Evolutionary conservation across 2,888 invertebrate species (phyloP), one percentile per base, ranked within the genome.

Genomic region (Nomada ruficornis): DNA sequence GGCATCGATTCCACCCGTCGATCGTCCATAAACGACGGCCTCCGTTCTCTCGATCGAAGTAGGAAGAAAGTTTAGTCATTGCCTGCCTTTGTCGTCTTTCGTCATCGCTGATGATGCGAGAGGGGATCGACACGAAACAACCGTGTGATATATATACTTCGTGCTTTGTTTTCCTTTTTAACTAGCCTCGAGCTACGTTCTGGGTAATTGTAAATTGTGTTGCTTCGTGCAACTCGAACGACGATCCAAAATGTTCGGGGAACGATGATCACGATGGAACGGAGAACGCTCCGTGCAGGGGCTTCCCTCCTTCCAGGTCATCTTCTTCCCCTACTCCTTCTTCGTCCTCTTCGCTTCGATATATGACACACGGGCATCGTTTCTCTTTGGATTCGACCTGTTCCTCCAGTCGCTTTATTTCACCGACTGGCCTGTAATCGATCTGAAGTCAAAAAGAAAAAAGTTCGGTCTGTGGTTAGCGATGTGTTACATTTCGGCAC

Each of bases 361-460:
- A 29, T 47, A 63, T 55, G 60, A 54, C 79, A 83, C 74, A 36
- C n/a, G 65, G 77, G 57, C 82, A 62, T 74, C 74, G 68, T 71
- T 80, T 80, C 75, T 83, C 86, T 80, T 83, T 82, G 77, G 85
- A 75, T 79, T 80, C 80, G 65, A 83, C 75, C 75, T 64, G 68
- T 80, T 85, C 77, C 76, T 74, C 68, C 77, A 77, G 72, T 67
- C 84, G 83, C 70, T 78, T 87, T 77, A 76, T 73, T 82, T 84
- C 83, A 80, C 80, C 81, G 80, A 86, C 65, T 83, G 80, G 54
- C 83, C 77, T 74, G 72, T 73, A 68, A 77, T 82, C 70, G 80
- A 88, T 89, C 90, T 90, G 87, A 79, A 90, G 90, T 79, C 82
- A 63, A 68, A 36, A 84, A 83, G 44, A 73, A 76, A 77, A 68